phyloP scores from a whole-genome alignment of 2,888 invertebrate genomes.

The Cheilosia scutellata region DNA sequence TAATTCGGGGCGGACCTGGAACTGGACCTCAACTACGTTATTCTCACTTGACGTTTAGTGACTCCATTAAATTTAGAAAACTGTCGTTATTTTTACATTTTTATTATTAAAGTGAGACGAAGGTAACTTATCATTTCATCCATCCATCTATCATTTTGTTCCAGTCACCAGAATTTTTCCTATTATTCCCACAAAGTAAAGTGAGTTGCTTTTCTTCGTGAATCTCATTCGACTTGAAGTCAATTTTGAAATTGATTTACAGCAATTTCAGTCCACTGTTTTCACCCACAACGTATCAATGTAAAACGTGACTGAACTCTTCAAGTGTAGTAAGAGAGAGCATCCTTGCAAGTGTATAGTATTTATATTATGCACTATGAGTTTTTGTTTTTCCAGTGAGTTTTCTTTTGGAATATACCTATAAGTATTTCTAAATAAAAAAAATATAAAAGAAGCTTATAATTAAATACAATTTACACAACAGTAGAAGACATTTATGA shows the following conservation, averaged over 20 bases:
- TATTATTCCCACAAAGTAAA: neutral
- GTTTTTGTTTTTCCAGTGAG: neutral
- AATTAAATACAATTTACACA: too few species aligned
- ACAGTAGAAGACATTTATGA: too few species aligned
- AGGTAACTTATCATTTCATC: neutral
- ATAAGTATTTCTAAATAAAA: too few species aligned
- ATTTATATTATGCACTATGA: slow-evolving; percentile 5
- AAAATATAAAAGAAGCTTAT: too few species aligned
- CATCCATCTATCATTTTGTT: neutral
- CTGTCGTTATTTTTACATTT: neutral
- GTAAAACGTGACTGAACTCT: slow-evolving; percentile 41
- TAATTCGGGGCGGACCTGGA: too few species aligned
- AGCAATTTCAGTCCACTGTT: slow-evolving; percentile 35
- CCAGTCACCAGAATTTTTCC: neutral
- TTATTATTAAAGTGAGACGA: too few species aligned
- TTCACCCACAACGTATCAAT: slow-evolving; percentile 19
- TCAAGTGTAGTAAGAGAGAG: neutral
- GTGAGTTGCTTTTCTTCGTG: neutral
- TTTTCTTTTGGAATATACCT: too few species aligned
- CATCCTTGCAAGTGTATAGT: neutral
- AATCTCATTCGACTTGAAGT: slow-evolving; percentile 22
- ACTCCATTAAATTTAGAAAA: neutral
- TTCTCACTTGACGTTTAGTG: neutral
- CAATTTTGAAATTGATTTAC: slow-evolving; percentile 39
- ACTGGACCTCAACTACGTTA: too few species aligned